Percentiles rank a stretch among this genome's conserved stretches.
These are phyloP conservation scores for Lagocephalus sceleratus DNA, from an alignment of 2,797 vertebrate genomes.

Conservation along the genomic window DNA sequence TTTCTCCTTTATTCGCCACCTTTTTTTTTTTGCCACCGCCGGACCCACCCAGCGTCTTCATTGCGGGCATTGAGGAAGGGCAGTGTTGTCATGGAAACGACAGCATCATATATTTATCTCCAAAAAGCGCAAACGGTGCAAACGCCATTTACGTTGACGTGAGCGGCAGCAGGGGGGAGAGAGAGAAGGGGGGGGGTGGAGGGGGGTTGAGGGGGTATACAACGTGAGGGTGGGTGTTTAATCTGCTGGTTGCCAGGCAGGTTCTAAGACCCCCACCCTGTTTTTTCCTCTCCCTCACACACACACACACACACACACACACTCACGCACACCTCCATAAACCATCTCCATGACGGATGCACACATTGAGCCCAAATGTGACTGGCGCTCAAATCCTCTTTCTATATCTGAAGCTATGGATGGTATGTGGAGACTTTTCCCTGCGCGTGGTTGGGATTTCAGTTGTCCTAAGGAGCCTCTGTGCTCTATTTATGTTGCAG, in stretches of 20 bases:
- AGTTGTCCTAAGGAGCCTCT: slow-evolving; percentile 5
- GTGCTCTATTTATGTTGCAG: slow-evolving; percentile 56
- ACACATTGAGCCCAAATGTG: slow-evolving; percentile 31
- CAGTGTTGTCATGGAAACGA: slow-evolving; percentile 73
- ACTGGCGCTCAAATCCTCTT: slow-evolving; percentile 30
- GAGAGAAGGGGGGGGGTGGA: not conserved
- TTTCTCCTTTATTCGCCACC: slow-evolving; percentile 12
- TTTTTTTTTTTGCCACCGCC: slow-evolving; percentile 50
- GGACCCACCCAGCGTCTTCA: slow-evolving; percentile 55
- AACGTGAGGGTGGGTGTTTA: slow-evolving; percentile 52
- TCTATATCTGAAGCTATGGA: slow-evolving; percentile 24
- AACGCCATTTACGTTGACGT: slow-evolving; percentile 1
- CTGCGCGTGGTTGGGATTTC: slow-evolving; percentile 32
- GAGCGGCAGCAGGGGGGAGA: slow-evolving; percentile 1
- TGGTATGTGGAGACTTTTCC: slow-evolving; percentile 35
- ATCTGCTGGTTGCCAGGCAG: slow-evolving; percentile 73
- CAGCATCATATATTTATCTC: slow-evolving; percentile 55
- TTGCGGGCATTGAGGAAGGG: slow-evolving; percentile 35
- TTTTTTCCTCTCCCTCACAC: not conserved
- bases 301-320: not conserved
- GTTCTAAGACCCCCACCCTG: slow-evolving; percentile 46
- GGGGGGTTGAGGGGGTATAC: slow-evolving; percentile 31
- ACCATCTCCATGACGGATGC: slow-evolving; percentile 28
- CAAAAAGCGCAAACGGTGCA: slow-evolving; percentile 1
- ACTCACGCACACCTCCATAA: slow-evolving; percentile 21